These are phyloP conservation scores for Megaustenia siamemsis DNA, from an alignment of 2,888 invertebrate genomes.

Conservation along the genomic window DNA sequence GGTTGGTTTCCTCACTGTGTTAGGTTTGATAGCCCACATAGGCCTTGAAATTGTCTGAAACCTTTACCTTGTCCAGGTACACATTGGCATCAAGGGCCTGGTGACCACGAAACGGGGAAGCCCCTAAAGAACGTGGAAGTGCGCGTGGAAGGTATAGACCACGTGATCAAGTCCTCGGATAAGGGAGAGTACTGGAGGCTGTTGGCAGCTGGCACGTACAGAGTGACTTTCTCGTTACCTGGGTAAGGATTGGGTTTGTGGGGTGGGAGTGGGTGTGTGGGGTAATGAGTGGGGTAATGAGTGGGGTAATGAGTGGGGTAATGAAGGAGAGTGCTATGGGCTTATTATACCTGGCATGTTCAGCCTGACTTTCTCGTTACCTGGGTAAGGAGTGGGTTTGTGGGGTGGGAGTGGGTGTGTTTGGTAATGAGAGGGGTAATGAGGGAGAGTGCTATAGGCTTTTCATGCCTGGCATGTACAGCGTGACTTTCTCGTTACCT, in stretches of 20 bases:
- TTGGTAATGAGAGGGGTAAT: too few species aligned
- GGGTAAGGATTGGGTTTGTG: conserved; percentile 22
- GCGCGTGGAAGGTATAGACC: conserved; percentile 1
- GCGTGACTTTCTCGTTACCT: background rate
- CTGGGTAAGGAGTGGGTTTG: conserved; percentile 6
- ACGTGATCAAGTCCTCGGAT: conserved; percentile 37
- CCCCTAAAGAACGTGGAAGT: background rate
- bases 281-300: too few species aligned
- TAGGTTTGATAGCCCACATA: too few species aligned
- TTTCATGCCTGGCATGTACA: conserved; percentile 34
- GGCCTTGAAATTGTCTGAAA: too few species aligned
- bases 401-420: too few species aligned
- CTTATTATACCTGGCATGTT: conserved; percentile 31
- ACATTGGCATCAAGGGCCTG: conserved; percentile 29
- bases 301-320: too few species aligned
- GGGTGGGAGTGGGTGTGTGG: too few species aligned
- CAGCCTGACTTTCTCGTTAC: background rate
- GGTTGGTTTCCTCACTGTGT: too few species aligned
- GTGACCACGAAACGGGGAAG: background rate
- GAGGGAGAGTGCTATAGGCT: conserved; percentile 46
- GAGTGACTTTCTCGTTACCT: background rate
- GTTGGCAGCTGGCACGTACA: conserved; percentile 30
- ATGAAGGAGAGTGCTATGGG: conserved; percentile 44
- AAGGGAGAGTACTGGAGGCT: conserved; percentile 48
- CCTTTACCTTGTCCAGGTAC: background rate